A percentile compares a stretch with the other conserved stretches of the same genome.
Conservation (phyloP, 64 coral and sea anemone genomes). For the Pocillopora damicornis region DNA sequence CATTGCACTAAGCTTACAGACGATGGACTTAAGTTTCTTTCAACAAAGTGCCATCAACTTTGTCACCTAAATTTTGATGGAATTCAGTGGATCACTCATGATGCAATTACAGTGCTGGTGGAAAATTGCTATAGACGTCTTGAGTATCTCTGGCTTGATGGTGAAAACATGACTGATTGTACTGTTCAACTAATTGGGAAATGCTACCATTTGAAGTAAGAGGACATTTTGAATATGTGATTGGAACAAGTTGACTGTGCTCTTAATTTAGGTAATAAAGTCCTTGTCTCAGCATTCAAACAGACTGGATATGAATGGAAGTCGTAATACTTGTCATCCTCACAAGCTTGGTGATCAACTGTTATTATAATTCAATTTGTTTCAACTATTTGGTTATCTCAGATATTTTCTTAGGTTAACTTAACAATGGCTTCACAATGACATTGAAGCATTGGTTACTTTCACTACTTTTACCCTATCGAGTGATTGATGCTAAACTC, state of each 20-base stretch:
- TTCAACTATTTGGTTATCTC: too few relatives aligned
- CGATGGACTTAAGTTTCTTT: constrained; percentile 44
- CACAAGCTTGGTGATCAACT: too few relatives aligned
- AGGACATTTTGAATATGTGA: neutral
- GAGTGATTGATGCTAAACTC: too few relatives aligned
- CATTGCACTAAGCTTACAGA: constrained; percentile 81
- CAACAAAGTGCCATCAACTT: constrained; percentile 46
- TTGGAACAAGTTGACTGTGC: neutral
- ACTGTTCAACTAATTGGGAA: constrained; percentile 60
- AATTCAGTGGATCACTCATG: constrained; percentile 90
- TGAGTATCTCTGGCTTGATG: constrained; percentile 90
- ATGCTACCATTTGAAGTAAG: constrained; percentile 79
- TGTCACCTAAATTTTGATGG: constrained; percentile 85
- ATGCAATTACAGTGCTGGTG: constrained; percentile 66
- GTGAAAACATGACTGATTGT: constrained; percentile 75
- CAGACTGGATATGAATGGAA: too few relatives aligned
- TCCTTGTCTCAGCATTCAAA: too few relatives aligned
- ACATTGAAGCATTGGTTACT: too few relatives aligned
- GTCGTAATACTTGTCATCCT: too few relatives aligned
- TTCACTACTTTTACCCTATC: too few relatives aligned
- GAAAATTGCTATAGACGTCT: constrained; percentile 49
- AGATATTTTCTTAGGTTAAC: too few relatives aligned
- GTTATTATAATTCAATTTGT: too few relatives aligned
- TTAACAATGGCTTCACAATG: too few relatives aligned
- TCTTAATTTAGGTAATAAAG: too few relatives aligned